Base-by-base conservation (phyloP, 2,888 invertebrate species). In the Cepaea hortensis region DNA sequence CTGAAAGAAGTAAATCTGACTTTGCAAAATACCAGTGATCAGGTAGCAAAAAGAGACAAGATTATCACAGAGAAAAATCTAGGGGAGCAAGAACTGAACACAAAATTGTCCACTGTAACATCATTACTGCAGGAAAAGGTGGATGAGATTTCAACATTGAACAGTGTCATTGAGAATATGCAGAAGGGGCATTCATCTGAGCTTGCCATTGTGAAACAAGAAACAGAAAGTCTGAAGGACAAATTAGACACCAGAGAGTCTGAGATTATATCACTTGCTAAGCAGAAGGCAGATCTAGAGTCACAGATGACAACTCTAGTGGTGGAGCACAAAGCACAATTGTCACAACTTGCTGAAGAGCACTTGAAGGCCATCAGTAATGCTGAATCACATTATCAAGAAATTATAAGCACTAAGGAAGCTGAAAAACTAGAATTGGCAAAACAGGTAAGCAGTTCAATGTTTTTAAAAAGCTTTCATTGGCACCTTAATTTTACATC, bases 251-350 rank as follows among this genome's bases (percentile, higher is more conserved):
- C 81, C 6, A 81, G 79, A 77, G 75, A 84, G 46, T 83, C 81
- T n/a, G 81, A 86, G 72, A 76, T 88, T 23, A 11, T 68, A 48
- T 73, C 72, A 15, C 75, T 85, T 9, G 70, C 83, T 20, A 73
- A 81, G 15, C 79, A 83, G 46, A 79, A 84, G 62, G 80, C 80
- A 18, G 70, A 84, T 0, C 35, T 85, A 13, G 81, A 87, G 20
- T 50, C 80, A 18, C 35, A 83, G 77, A 11, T 88, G 55, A 23
- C 50, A 9, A 65, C 84, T 7, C 65, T 86, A 20, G 70, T 18
- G 70, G 13, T 65, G 11, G 65, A 81, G 7, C 81, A 81, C 70
- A 70, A 81, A 50, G 20, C 70, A 46, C 48, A 68, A 5, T 50
- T 81, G 70, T 20, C 48, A 23, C 13, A 73, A 77, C 46, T 70